Evolutionary conservation across 2,888 invertebrate genomes (phyloP).

Genomic region (Mesoligia furuncula): DNA sequence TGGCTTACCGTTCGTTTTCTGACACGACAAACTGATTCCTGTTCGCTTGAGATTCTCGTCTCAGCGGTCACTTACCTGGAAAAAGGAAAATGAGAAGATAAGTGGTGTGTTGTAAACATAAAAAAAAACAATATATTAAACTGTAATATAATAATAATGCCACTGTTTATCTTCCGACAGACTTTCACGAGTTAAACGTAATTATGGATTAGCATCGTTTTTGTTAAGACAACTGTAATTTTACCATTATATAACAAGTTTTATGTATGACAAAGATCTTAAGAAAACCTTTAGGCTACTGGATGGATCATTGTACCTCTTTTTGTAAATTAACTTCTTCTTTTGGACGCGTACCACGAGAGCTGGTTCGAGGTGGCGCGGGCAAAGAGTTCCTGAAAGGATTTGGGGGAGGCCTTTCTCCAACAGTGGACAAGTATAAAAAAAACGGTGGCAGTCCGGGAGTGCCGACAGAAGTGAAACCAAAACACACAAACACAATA

Average conservation of each 20-base stretch:
- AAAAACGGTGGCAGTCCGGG: not conserved
- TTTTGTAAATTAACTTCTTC: not conserved
- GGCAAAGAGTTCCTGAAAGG: not conserved
- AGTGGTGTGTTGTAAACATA: not conserved
- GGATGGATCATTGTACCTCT: not conserved
- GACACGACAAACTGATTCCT: not conserved
- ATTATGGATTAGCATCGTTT: slow-evolving; percentile 30
- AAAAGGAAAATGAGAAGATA: slow-evolving; percentile 35
- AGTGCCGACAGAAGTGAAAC: too few species aligned
- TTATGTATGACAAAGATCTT: not conserved
- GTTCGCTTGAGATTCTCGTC: slow-evolving; percentile 2
- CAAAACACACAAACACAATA: too few species aligned
- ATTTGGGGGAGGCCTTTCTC: not conserved
- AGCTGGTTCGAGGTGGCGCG: not conserved
- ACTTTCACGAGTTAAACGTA: slow-evolving; percentile 45
- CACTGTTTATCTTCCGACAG: slow-evolving; percentile 35
- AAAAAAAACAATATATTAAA: not conserved
- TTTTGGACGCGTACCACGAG: not conserved
- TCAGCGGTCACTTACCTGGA: slow-evolving; percentile 53
- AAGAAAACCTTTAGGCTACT: not conserved
- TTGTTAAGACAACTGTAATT: not conserved
- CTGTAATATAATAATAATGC: slow-evolving; percentile 20
- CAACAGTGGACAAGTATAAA: not conserved
- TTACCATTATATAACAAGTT: not conserved
- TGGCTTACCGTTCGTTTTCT: slow-evolving; percentile 23